Evolutionary conservation across 2,113 vertebrate genomes (phyloP).

Genomic region (Bos taurus): DNA sequence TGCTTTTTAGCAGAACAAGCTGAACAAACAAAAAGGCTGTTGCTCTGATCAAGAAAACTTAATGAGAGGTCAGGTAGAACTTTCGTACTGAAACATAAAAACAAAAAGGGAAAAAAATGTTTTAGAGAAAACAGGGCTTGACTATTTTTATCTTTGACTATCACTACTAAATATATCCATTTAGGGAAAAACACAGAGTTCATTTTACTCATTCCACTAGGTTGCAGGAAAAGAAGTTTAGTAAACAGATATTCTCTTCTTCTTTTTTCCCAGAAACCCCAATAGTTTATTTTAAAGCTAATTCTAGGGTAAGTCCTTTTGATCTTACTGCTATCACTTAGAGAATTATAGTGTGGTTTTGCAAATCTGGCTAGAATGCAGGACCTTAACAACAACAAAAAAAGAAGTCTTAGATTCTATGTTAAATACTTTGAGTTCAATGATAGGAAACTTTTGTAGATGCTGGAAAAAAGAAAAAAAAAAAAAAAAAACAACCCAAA

Average conservation of each 20-base stretch:
- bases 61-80: not conserved
- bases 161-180: constrained; percentile 40
- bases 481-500: not conserved
- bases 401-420: not conserved
- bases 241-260: constrained; percentile 39
- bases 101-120: not conserved
- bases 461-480: not conserved
- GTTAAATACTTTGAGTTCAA: constrained; percentile 42
- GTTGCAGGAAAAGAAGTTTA: constrained; percentile 34
- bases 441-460: not conserved
- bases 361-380: not conserved
- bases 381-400: not conserved
- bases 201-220: constrained; percentile 1
- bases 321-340: constrained; percentile 47
- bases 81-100: not conserved
- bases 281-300: constrained; percentile 62
- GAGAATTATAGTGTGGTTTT: constrained; percentile 40
- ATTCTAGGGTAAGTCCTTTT: constrained; percentile 64
- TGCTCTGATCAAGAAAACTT: constrained; percentile 26
- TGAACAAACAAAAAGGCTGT: not conserved
- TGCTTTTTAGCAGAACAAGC: not conserved
- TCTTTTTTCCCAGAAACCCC: constrained; percentile 23
- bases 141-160: constrained; percentile 51
- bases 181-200: constrained; percentile 31
- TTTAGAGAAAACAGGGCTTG: constrained; percentile 9